These are phyloP conservation scores for Drosophila histrio DNA, from an alignment of 2,888 invertebrate genomes.

Conservation along the genomic window DNA sequence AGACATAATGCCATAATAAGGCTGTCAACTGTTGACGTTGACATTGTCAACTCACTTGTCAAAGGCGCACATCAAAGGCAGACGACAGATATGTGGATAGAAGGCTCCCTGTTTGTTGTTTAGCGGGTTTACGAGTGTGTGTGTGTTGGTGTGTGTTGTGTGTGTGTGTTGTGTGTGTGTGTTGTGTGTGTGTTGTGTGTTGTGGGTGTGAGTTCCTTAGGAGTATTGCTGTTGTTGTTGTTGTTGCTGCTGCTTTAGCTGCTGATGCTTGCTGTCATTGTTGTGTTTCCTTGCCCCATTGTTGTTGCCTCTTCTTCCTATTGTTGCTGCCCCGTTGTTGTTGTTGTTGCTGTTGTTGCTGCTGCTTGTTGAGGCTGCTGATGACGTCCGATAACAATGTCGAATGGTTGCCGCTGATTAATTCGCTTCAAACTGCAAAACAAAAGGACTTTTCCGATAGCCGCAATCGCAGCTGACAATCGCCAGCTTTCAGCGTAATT, in stretches of 20 bases:
- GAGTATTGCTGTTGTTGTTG: constrained; percentile 3
- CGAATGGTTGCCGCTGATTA: constrained; percentile 73
- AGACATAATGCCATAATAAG: constrained; percentile 78
- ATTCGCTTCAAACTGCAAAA: constrained; percentile 69
- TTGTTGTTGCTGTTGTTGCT: constrained; percentile 20
- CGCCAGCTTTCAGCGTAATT: constrained; percentile 58
- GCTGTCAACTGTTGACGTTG: constrained; percentile 83
- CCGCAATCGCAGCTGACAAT: constrained; percentile 47
- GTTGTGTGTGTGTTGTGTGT: background rate
- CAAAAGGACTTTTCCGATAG: constrained; percentile 66
- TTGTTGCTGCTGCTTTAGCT: constrained; percentile 36
- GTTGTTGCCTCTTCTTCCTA: constrained; percentile 27
- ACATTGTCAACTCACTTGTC: constrained; percentile 84
- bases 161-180: background rate
- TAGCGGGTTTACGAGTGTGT: constrained; percentile 29
- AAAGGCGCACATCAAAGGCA: constrained; percentile 83
- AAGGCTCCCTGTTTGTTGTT: constrained; percentile 56
- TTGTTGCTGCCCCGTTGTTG: constrained; percentile 38
- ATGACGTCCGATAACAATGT: constrained; percentile 75
- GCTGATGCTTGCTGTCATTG: constrained; percentile 66
- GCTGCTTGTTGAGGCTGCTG: constrained; percentile 48
- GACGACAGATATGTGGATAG: constrained; percentile 72
- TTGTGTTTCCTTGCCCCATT: constrained; percentile 58
- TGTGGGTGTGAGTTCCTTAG: constrained; percentile 16
- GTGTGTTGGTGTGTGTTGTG: constrained; percentile 2